These are phyloP conservation scores for Syndactyla subalaris DNA, from an alignment of 2,797 vertebrate species.

Conservation along the genomic window DNA sequence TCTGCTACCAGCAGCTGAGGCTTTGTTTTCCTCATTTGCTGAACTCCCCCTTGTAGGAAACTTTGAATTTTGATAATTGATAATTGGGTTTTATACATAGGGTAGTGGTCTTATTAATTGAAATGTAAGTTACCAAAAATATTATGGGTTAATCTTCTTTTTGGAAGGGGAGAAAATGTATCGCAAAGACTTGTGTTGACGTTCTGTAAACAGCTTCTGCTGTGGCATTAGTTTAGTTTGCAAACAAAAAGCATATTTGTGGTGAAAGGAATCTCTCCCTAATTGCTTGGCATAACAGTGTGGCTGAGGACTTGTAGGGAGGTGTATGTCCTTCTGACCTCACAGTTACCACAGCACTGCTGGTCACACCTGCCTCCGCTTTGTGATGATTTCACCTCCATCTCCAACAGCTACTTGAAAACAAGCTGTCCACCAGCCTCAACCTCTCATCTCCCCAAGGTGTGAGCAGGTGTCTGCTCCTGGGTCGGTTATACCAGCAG, in stretches of 20 bases:
- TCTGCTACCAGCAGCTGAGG: background rate
- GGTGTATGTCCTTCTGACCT: background rate
- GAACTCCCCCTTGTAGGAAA: background rate
- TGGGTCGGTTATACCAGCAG: background rate
- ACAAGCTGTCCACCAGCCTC: background rate
- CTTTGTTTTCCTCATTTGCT: slow-evolving; percentile 18
- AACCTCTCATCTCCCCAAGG: background rate
- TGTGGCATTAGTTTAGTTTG: background rate
- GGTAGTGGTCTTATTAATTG: background rate
- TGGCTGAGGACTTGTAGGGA: background rate
- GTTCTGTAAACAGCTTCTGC: background rate
- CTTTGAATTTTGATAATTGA: background rate
- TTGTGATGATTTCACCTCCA: background rate
- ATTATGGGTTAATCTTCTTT: background rate
- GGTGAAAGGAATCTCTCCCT: background rate
- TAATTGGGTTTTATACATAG: background rate
- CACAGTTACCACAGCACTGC: background rate
- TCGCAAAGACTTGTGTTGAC: background rate
- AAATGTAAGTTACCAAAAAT: background rate
- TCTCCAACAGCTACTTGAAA: background rate
- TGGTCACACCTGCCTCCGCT: background rate
- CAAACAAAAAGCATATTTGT: background rate
- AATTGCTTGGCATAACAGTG: background rate
- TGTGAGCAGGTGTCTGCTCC: background rate
- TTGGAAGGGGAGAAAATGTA: background rate